Evolutionary conservation across 2,888 invertebrate species (phyloP), one percentile per base, ranked within the genome.

Genomic region (Ectobius pallidus): DNA sequence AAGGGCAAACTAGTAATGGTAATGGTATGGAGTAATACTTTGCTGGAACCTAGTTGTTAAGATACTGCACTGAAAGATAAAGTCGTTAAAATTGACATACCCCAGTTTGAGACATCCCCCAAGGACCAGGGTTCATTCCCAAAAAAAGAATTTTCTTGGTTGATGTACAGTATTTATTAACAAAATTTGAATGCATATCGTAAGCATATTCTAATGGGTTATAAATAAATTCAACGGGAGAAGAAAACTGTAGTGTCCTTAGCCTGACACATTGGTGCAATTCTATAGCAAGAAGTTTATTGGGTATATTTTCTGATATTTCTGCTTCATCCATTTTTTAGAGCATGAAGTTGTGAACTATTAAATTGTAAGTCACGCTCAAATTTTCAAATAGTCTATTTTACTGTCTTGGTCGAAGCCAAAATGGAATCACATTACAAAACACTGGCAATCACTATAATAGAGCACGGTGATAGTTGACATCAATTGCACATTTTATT

Each of bases 91-190:
- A 34, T 34, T 71, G 73, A 77, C 87, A 86, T 86, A 94, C 94
- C 78, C 96, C 96, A 77, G 94, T 97, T 83, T 97, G 97, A 32
- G 92, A 92, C 97, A 97, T 97, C 75, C 97, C 97, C 91, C 92
- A 96, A 0, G 96, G 96, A n/a, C 97, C 97, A 16, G 97, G 96
- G 84, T 97, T 97, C 94, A 97, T 96, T 4, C 97, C 97, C 74
- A 97, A 86, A 80, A 94, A 94, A 77, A 97, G 83, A 52, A 97
- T 85, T 76, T 86, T 86, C 82, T 94, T 95, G 22, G 82, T 82
- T 0, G 86, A 85, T 72, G 83, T 86, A 78, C 83, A 92, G 82
- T 88, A 94, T 80, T 89, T 91, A 76, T 85, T 83, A 14, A 95
- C 86, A 83, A 92, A 97, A 77, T 88, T 86, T 77, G 89, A 87